A percentile compares a stretch with the other conserved stretches of the same genome.
Conservation (phyloP, 2,888 invertebrate genomes). For the Anarsia innoxiella region DNA sequence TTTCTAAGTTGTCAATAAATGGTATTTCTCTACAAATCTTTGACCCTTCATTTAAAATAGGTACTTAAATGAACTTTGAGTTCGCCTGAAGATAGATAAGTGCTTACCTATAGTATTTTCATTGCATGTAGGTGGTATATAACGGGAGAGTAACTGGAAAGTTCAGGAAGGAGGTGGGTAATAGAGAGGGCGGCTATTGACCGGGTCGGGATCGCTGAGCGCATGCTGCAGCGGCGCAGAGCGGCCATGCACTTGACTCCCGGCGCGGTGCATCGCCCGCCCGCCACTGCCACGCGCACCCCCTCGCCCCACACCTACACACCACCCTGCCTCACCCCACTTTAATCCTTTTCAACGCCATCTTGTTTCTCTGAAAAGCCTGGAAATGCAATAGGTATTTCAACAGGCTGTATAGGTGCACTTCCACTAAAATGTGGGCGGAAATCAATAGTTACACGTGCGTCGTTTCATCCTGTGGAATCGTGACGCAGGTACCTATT, state of each 20-base stretch:
- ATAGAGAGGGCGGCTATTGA: conserved; percentile 40
- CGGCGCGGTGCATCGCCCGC: conserved; percentile 68
- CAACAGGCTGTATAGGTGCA: background rate
- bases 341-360: conserved; percentile 34
- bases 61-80: too few species aligned
- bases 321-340: conserved; percentile 24
- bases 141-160: too few species aligned
- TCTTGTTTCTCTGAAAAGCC: conserved; percentile 26
- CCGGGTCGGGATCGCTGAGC: conserved; percentile 34
- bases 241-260: conserved; percentile 64
- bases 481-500: too few species aligned
- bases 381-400: conserved; percentile 16
- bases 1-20: too few species aligned
- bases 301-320: conserved; percentile 24
- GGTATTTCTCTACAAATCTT: too few species aligned
- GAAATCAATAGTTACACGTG: conserved; percentile 7
- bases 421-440: background rate
- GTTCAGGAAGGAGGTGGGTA: conserved; percentile 1
- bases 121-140: too few species aligned
- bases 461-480: too few species aligned
- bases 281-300: conserved; percentile 31
- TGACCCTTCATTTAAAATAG: too few species aligned
- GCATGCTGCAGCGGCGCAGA: conserved; percentile 40
- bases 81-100: too few species aligned
- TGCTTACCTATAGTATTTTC: too few species aligned